phyloP scores from a whole-genome alignment of 2,797 vertebrate species.

The Sphenopsis melanotis region DNA sequence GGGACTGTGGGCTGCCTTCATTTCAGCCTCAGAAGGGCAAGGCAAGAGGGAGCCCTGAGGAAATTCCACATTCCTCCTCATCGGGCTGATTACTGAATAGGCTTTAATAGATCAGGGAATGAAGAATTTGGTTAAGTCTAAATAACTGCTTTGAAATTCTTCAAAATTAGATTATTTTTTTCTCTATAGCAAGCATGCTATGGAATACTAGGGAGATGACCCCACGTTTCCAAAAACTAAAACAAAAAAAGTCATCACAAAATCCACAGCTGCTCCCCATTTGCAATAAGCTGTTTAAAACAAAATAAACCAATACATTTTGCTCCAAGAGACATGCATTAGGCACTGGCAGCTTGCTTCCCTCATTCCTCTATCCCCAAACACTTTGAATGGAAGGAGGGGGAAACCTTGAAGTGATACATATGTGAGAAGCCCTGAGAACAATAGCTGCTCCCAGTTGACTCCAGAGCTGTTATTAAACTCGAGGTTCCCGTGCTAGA shows the following conservation, averaged over 20 bases:
- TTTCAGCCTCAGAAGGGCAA: not conserved
- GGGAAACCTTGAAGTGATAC: conserved; percentile 1
- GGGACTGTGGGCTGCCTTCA: not conserved
- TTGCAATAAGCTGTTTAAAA: conserved; percentile 17
- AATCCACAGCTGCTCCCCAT: conserved; percentile 49
- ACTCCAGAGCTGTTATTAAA: conserved; percentile 25
- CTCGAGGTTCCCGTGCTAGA: not conserved
- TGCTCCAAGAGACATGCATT: not conserved
- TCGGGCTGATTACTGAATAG: not conserved
- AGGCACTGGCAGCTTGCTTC: conserved; percentile 29
- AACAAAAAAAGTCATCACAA: not conserved
- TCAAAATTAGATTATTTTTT: not conserved
- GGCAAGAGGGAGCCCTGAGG: not conserved
- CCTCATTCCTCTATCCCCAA: not conserved
- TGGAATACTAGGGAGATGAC: not conserved
- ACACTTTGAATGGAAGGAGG: not conserved
- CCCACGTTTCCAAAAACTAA: not conserved
- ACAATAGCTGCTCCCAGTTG: conserved; percentile 27
- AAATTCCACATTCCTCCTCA: not conserved
- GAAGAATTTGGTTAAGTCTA: not conserved
- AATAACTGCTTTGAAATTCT: not conserved
- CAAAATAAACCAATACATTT: conserved; percentile 19
- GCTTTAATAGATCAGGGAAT: not conserved
- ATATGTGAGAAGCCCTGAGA: not conserved
- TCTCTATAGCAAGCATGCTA: not conserved